Conservation (phyloP, 2,888 invertebrate genomes). For the Ecdyonurus torrentis region DNA sequence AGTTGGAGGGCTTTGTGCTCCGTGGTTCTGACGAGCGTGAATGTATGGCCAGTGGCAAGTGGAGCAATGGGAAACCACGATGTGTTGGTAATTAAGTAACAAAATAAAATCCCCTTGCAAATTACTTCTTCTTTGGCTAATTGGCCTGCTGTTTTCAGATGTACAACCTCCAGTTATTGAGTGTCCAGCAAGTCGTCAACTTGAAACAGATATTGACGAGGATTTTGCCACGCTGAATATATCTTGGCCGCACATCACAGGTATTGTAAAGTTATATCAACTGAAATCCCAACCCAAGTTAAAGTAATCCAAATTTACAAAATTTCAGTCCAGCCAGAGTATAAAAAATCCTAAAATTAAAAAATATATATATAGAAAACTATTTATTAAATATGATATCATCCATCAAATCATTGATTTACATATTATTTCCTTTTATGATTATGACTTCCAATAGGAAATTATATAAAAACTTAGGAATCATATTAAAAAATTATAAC, state of each 20-base stretch:
- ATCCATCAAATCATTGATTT: no score
- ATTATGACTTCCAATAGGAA: no score
- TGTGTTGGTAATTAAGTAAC: slow-evolving; percentile 37
- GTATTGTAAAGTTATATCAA: no score
- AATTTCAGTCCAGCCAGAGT: no score
- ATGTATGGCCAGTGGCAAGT: slow-evolving; percentile 43
- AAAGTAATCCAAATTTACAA: no score
- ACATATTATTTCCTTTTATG: no score
- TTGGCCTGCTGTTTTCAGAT: slow-evolving; percentile 26
- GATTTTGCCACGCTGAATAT: slow-evolving; percentile 31
- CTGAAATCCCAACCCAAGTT: no score
- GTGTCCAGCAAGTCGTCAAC: slow-evolving; percentile 36
- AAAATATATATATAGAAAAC: no score
- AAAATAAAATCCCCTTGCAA: slow-evolving; percentile 14
- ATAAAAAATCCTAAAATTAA: no score
- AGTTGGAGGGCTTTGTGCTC: slow-evolving; percentile 34
- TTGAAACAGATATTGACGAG: slow-evolving; percentile 29
- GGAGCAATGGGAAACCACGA: slow-evolving; percentile 42
- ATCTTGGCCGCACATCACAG: not conserved
- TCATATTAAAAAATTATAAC: no score
- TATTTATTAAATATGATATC: no score
- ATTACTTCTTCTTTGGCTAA: slow-evolving; percentile 15
- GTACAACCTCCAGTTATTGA: slow-evolving; percentile 35
- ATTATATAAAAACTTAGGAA: no score
- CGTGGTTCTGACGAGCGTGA: slow-evolving; percentile 38